phyloP scores from a whole-genome alignment of 2,888 invertebrate genomes.

The Trissoscelio sp. region DNA sequence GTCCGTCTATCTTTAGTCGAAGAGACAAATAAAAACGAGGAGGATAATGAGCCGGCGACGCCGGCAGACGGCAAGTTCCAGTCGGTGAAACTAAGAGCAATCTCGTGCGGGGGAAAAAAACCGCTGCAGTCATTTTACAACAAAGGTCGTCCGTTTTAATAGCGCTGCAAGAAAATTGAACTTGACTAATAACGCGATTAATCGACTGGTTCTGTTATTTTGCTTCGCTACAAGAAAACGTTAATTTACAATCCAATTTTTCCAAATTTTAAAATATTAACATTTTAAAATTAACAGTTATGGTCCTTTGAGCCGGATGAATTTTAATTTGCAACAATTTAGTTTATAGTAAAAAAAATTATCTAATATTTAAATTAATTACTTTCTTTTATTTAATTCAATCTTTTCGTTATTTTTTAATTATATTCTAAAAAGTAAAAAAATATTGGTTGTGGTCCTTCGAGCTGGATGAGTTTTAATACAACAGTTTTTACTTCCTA shows the following conservation, averaged over 20 bases:
- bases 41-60: conserved; percentile 61
- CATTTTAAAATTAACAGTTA: too few species aligned
- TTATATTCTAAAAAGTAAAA: too few species aligned
- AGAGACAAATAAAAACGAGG: conserved; percentile 63
- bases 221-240: background rate
- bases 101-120: conserved; percentile 27
- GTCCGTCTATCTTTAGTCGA: conserved; percentile 67
- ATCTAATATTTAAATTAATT: too few species aligned
- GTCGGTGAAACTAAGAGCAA: conserved; percentile 40
- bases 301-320: too few species aligned
- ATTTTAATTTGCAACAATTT: too few species aligned
- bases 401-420: too few species aligned
- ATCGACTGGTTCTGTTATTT: conserved; percentile 1
- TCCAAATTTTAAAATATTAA: too few species aligned
- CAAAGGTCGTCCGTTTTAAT: conserved; percentile 34
- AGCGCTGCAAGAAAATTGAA: conserved; percentile 29
- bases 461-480: too few species aligned
- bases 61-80: conserved; percentile 40
- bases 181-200: conserved; percentile 26
- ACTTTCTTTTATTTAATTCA: too few species aligned
- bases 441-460: too few species aligned
- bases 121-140: conserved; percentile 18
- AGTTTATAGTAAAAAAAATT: too few species aligned
- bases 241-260: background rate
- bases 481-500: too few species aligned